phyloP scores from a whole-genome alignment of 2,888 invertebrate species.

The Seira sanloemensis region DNA sequence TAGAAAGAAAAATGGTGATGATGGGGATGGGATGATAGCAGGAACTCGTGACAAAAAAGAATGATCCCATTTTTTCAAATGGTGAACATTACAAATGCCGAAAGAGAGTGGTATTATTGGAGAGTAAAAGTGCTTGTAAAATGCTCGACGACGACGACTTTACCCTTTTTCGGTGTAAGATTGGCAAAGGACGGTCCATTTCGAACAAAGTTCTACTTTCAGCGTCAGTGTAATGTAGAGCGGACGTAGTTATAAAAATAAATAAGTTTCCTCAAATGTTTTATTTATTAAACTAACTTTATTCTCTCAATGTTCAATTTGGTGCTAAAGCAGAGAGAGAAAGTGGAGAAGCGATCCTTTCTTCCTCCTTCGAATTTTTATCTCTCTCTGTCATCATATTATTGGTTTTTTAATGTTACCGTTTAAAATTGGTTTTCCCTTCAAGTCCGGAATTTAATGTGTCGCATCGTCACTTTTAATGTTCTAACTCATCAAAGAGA shows the following conservation, averaged over 20 bases:
- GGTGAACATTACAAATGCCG: no score
- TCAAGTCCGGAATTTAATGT: slow-evolving; percentile 1
- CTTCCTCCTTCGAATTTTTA: no score
- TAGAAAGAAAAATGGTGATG: neutral
- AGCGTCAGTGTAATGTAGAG: neutral
- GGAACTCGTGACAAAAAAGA: neutral
- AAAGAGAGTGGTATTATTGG: no score
- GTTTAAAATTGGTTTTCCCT: slow-evolving; percentile 2
- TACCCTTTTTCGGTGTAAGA: no score
- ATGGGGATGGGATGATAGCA: neutral
- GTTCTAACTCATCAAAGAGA: slow-evolving; percentile 30
- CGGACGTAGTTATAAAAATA: no score
- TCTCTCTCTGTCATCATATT: neutral
- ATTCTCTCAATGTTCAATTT: no score
- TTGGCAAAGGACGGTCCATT: no score
- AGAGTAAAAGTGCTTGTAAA: no score
- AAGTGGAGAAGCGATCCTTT: neutral
- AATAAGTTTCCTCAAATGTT: no score
- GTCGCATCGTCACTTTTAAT: slow-evolving; percentile 35
- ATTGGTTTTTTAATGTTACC: slow-evolving; percentile 12
- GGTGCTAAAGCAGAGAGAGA: neutral
- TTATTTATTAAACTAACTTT: no score
- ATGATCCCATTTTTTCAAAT: neutral
- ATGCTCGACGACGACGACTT: no score
- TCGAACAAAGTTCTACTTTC: neutral